phyloP scores from a whole-genome alignment of 2,113 vertebrate species.

The Theristicus caerulescens region DNA sequence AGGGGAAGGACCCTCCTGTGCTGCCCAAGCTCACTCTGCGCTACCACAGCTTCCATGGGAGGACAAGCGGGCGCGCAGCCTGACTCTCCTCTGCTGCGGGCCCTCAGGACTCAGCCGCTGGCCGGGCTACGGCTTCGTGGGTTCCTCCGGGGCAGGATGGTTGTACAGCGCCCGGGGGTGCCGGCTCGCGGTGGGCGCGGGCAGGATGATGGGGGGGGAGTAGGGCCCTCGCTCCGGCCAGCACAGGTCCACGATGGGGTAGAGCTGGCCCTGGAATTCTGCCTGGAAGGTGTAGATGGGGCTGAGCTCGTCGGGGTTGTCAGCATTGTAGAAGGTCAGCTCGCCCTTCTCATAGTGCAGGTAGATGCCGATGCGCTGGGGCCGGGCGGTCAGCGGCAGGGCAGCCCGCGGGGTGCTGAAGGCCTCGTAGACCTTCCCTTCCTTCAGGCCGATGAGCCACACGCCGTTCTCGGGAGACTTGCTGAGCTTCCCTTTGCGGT shows the following conservation, averaged over 20 bases:
- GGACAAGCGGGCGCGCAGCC: neutral
- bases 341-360: slow-evolving; percentile 81
- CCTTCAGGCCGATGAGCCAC: slow-evolving; percentile 84
- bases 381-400: slow-evolving; percentile 67
- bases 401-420: slow-evolving; percentile 69
- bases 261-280: slow-evolving; percentile 86
- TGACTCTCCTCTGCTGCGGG: neutral
- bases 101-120: rapidly evolving
- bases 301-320: slow-evolving; percentile 75
- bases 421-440: slow-evolving; percentile 81
- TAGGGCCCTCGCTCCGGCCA: slow-evolving; percentile 81
- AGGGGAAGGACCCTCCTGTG: neutral
- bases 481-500: slow-evolving; percentile 80
- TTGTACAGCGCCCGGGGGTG: neutral
- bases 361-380: slow-evolving; percentile 77
- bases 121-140: neutral
- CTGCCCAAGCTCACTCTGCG: neutral
- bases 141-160: neutral
- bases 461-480: slow-evolving; percentile 80
- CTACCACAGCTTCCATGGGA: neutral
- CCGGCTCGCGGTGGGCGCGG: neutral
- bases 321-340: slow-evolving; percentile 80
- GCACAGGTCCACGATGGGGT: slow-evolving; percentile 83
- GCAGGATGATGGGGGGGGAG: slow-evolving; percentile 75
- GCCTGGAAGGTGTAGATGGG: slow-evolving; percentile 82